Conservation (phyloP, 2,113 vertebrate species). For the Megaptera novaeangliae region DNA sequence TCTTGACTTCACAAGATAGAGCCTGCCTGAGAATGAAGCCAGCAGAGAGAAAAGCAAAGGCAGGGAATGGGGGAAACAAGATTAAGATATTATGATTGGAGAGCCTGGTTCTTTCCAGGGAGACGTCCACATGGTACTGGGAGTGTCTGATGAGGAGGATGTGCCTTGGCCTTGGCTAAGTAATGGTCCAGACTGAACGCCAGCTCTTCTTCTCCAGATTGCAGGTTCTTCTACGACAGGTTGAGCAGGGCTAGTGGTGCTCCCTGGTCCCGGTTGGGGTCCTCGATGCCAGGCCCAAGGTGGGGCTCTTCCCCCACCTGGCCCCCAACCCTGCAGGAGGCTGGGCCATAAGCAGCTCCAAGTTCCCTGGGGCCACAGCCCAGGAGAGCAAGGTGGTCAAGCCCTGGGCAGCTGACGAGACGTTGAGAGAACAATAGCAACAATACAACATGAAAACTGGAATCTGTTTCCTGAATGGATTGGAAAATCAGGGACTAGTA, state of each 20-base stretch:
- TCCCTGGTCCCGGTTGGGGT: conserved; percentile 74
- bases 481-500: no score
- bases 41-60: neutral
- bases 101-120: conserved; percentile 84
- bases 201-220: conserved; percentile 83
- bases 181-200: conserved; percentile 81
- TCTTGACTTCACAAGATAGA: neutral
- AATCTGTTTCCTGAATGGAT: no score
- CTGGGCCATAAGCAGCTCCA: neutral
- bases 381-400: fast-evolving
- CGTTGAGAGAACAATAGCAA: neutral
- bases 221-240: conserved; percentile 83
- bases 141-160: conserved; percentile 91
- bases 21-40: neutral
- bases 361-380: fast-evolving
- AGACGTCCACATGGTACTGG: conserved; percentile 88
- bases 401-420: neutral
- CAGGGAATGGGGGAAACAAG: neutral
- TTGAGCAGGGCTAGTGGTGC: conserved; percentile 85
- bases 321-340: no score
- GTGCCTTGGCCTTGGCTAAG: conserved; percentile 79
- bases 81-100: conserved; percentile 26
- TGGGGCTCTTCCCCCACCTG: no score
- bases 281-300: no score
- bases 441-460: no score